Conservation (phyloP, 1,140 invertebrate genomes). For the Anoplophora glabripennis region DNA sequence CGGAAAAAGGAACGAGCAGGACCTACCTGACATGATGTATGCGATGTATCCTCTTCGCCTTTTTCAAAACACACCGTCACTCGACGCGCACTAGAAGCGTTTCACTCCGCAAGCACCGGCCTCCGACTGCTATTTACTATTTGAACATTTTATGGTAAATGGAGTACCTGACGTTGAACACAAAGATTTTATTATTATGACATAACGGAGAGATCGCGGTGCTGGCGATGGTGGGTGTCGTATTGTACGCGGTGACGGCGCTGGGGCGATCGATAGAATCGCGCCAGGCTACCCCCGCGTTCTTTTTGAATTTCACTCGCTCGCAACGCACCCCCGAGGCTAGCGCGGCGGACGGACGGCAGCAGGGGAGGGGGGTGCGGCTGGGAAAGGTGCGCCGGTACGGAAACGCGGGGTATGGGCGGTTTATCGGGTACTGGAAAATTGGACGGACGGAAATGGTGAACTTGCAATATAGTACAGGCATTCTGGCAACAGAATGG, state of each 20-base stretch:
- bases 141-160: conserved; percentile 5
- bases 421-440: too few species aligned
- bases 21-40: conserved; percentile 4
- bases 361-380: too few species aligned
- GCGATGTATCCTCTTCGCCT: neutral
- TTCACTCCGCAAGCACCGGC: neutral
- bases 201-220: too few species aligned
- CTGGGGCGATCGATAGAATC: conserved; percentile 14
- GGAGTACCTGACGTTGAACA: conserved; percentile 14
- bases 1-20: conserved; percentile 4
- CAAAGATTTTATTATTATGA: conserved; percentile 12
- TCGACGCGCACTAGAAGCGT: conserved; percentile 3
- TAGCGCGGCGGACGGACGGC: neutral
- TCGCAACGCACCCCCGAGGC: neutral
- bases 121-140: neutral
- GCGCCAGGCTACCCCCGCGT: conserved; percentile 7
- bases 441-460: too few species aligned
- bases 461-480: too few species aligned
- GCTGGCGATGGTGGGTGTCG: conserved; percentile 1
- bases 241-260: neutral
- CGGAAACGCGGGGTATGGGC: too few species aligned
- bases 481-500: too few species aligned
- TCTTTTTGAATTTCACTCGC: conserved; percentile 20
- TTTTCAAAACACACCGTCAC: neutral
- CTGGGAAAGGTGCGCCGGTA: too few species aligned